Evolutionary conservation across 2,797 vertebrate genomes (phyloP).

Genomic region (Miichthys miiuy): DNA sequence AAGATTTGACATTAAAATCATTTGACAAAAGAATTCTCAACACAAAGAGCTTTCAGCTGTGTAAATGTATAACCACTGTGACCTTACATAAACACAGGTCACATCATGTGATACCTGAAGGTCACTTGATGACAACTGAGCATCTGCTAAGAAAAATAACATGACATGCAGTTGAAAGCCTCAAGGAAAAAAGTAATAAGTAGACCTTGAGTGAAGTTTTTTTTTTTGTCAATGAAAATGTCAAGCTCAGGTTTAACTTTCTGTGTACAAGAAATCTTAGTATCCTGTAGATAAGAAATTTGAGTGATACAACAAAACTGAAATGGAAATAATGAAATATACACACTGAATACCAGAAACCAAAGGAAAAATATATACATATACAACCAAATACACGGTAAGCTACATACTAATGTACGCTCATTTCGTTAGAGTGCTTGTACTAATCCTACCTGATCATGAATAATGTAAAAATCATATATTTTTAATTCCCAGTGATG

Average conservation of each 20-base stretch:
- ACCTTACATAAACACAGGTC: neutral
- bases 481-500: neutral
- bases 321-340: too few species aligned
- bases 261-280: neutral
- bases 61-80: neutral
- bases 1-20: neutral
- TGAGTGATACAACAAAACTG: too few species aligned
- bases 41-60: neutral
- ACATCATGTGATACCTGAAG: neutral
- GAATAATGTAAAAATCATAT: neutral
- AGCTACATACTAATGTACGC: neutral
- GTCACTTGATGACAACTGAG: neutral
- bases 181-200: too few species aligned
- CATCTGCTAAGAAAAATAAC: neutral
- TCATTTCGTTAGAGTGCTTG: neutral
- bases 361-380: too few species aligned
- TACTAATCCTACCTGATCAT: neutral
- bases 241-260: neutral
- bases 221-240: neutral
- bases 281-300: too few species aligned
- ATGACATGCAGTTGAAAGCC: neutral
- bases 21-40: neutral
- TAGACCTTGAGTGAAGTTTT: too few species aligned
- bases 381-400: neutral
- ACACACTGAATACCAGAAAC: neutral